phyloP scores from a whole-genome alignment of 2,797 vertebrate species.

The Channa striata region DNA sequence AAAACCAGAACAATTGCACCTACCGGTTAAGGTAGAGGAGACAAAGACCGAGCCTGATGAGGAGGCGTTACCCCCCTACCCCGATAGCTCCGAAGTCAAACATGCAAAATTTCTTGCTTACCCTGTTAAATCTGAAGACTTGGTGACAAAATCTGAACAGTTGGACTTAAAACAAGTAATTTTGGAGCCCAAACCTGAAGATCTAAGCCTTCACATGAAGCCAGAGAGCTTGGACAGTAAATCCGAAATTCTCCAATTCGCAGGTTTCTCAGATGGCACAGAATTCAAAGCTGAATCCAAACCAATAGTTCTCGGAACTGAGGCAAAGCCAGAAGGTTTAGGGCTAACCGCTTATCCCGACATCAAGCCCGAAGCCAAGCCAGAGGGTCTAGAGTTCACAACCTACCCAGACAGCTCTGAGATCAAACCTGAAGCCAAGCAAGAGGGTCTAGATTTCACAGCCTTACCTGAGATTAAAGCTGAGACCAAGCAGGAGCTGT shows the following conservation, averaged over 20 bases:
- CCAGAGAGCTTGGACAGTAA: constrained; percentile 52
- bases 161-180: constrained; percentile 71
- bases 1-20: constrained; percentile 41
- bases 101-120: constrained; percentile 38
- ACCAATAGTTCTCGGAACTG: constrained; percentile 30
- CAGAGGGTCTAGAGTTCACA: constrained; percentile 51
- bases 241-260: constrained; percentile 48
- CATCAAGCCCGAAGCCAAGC: constrained; percentile 64
- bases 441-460: constrained; percentile 42
- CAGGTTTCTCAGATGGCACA: constrained; percentile 22
- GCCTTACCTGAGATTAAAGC: constrained; percentile 44
- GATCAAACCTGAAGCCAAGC: constrained; percentile 64
- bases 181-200: constrained; percentile 73
- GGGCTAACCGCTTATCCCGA: constrained; percentile 34
- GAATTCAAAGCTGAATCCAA: constrained; percentile 67
- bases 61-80: constrained; percentile 25
- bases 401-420: constrained; percentile 67
- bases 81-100: constrained; percentile 60
- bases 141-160: constrained; percentile 65
- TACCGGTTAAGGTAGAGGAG: constrained; percentile 66
- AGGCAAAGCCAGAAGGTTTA: constrained; percentile 55
- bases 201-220: constrained; percentile 59
- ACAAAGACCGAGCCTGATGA: constrained; percentile 47
- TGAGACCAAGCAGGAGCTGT: constrained; percentile 70
- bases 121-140: constrained; percentile 49